Evolutionary conservation across 2,888 invertebrate species (phyloP).

Genomic region (Formica aserva): DNA sequence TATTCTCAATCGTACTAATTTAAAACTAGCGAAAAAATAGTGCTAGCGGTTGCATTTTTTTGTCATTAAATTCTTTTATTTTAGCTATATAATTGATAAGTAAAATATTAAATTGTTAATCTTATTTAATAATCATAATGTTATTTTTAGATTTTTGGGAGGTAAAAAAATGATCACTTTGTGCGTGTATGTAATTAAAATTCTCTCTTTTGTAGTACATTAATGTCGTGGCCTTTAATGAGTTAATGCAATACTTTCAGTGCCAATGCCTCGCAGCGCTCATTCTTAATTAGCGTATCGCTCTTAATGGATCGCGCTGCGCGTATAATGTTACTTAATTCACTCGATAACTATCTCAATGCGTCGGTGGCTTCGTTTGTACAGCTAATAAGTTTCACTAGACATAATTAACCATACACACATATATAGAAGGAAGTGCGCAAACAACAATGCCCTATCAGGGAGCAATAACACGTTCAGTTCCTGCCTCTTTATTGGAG

Average conservation of each 20-base stretch:
- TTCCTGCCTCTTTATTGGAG: slow-evolving; percentile 15
- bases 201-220: neutral
- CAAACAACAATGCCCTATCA: neutral
- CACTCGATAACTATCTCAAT: slow-evolving; percentile 36
- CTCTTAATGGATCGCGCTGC: neutral
- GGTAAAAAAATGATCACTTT: neutral
- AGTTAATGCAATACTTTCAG: neutral
- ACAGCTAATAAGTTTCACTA: slow-evolving; percentile 28
- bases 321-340: slow-evolving; percentile 21
- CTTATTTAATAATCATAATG: neutral
- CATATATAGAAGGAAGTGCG: neutral
- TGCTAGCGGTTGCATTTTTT: neutral
- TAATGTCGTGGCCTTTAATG: neutral
- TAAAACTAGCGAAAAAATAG: neutral
- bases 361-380: slow-evolving; percentile 4
- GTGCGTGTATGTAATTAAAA: neutral
- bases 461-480: neutral
- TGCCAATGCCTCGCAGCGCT: neutral
- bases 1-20: neutral
- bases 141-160: neutral
- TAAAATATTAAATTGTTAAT: neutral
- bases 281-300: slow-evolving; percentile 30
- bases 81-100: neutral
- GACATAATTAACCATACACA: slow-evolving; percentile 23
- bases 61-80: neutral